Evolutionary conservation across 2,113 vertebrate species (phyloP).

Genomic region (Pipra filicauda): DNA sequence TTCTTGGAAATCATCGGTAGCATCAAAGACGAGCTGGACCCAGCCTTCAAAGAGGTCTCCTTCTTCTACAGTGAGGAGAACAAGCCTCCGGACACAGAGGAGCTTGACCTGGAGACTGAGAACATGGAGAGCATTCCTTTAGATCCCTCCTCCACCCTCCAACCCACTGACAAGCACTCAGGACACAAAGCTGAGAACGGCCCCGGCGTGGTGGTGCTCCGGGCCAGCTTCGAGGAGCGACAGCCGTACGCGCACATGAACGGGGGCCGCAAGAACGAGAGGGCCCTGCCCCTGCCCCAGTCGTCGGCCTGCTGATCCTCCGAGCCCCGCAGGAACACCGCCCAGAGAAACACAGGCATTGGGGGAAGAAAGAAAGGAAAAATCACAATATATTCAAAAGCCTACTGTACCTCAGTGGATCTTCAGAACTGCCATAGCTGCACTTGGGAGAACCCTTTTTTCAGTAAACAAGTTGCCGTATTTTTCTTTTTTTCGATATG

Average conservation of each 20-base stretch:
- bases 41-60: slow-evolving; percentile 90
- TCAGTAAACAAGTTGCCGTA: slow-evolving; percentile 71
- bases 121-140: slow-evolving; percentile 97
- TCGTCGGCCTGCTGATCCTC: slow-evolving; percentile 96
- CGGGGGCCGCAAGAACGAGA: slow-evolving; percentile 92
- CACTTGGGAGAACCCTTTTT: slow-evolving; percentile 76
- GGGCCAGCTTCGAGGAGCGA: slow-evolving; percentile 90
- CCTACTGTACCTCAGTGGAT: slow-evolving; percentile 88
- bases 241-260: slow-evolving; percentile 99
- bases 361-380: slow-evolving; percentile 44
- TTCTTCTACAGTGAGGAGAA: slow-evolving; percentile 99
- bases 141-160: slow-evolving; percentile 87
- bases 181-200: slow-evolving; percentile 88
- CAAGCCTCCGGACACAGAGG: slow-evolving; percentile 92
- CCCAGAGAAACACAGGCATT: not conserved
- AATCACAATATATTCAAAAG: slow-evolving; percentile 72
- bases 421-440: slow-evolving; percentile 80
- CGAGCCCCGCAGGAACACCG: not conserved
- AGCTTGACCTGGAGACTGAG: slow-evolving; percentile 93
- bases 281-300: slow-evolving; percentile 94
- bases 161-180: slow-evolving; percentile 88
- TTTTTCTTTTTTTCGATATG: slow-evolving; percentile 75
- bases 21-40: slow-evolving; percentile 93
- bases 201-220: slow-evolving; percentile 83
- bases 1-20: slow-evolving; percentile 97